A percentile compares a stretch with the other conserved stretches of the same genome.
Evolutionary conservation across 1,140 invertebrate species (phyloP).

Genomic region (Neodiprion pinetum): DNA sequence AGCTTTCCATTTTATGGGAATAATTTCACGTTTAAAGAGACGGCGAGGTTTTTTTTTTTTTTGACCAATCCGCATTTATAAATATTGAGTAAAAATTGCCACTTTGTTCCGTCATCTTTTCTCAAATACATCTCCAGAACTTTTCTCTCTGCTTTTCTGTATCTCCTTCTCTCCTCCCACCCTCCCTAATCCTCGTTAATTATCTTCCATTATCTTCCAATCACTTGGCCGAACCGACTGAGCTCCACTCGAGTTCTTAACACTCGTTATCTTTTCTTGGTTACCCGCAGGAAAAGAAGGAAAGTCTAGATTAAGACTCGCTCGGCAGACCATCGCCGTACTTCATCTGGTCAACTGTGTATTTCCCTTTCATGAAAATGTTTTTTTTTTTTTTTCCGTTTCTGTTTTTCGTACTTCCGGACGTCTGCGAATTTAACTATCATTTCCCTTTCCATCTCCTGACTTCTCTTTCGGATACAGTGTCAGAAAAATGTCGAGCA

Average conservation of each 20-base stretch:
- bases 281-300: neutral
- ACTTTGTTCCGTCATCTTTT: no score
- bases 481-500: no score
- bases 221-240: neutral
- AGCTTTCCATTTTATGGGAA: no score
- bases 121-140: no score
- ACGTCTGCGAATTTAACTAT: neutral
- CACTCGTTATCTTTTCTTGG: neutral
- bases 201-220: constrained; percentile 5
- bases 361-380: neutral
- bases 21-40: no score
- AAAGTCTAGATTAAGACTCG: neutral
- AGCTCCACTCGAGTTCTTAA: neutral
- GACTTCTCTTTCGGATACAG: no score
- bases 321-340: neutral
- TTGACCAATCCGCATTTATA: no score
- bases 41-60: no score
- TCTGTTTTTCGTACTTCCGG: neutral
- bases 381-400: neutral
- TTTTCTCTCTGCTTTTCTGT: neutral
- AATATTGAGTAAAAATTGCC: no score
- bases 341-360: neutral
- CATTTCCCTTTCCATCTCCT: no score
- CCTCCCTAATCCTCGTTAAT: neutral
- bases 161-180: neutral